Conservation (phyloP, 2,113 vertebrate species). For the Antigone vipio region DNA sequence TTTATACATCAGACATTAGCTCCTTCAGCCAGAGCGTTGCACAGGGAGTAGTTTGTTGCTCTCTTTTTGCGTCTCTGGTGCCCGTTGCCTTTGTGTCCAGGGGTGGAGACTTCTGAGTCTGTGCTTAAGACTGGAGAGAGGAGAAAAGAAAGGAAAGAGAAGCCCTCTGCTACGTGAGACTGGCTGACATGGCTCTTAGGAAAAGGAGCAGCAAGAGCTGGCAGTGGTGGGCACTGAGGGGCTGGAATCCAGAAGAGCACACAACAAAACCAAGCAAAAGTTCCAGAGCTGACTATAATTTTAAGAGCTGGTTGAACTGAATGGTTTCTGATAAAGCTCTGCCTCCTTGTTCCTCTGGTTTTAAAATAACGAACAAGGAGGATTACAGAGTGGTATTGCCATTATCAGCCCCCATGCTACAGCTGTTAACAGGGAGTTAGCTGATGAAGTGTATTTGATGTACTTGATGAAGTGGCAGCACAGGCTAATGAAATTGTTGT, state of each 20-base stretch:
- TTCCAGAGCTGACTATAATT: not conserved
- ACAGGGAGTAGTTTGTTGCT: not conserved
- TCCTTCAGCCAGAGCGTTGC: not conserved
- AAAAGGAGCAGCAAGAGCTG: not conserved
- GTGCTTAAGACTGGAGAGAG: not conserved
- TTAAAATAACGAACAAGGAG: not conserved
- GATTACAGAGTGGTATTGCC: not conserved
- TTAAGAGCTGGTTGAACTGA: not conserved
- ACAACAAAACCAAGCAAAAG: not conserved
- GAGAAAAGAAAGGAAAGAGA: not conserved
- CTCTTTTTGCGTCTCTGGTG: not conserved
- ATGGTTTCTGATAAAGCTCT: not conserved
- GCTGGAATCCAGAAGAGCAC: not conserved
- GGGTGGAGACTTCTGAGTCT: not conserved
- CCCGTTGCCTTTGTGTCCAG: not conserved
- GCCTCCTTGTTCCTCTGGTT: not conserved
- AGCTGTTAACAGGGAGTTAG: not conserved
- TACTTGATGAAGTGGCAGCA: not conserved
- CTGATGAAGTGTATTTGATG: conserved; percentile 10
- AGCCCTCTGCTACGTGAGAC: not conserved
- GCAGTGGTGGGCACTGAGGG: not conserved
- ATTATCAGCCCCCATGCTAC: not conserved
- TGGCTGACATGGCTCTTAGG: not conserved
- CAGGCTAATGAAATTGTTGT: not conserved
- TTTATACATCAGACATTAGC: not conserved